phyloP scores from a whole-genome alignment of 1,140 invertebrate genomes.

The Steinernema khuongi region DNA sequence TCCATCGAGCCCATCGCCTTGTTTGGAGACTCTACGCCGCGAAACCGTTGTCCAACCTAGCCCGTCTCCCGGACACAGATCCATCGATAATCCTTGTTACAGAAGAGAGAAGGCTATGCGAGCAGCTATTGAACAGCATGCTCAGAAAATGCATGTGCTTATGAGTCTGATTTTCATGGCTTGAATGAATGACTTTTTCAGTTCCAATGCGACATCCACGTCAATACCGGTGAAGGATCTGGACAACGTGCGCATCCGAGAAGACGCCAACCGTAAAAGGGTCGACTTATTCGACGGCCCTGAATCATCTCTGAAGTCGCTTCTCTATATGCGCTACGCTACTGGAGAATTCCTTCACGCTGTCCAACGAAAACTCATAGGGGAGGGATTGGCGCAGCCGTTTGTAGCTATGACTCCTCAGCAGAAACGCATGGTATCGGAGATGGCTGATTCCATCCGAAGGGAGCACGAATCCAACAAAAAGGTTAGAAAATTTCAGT shows the following conservation, averaged over 20 bases:
- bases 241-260: background rate
- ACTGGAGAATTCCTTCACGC: background rate
- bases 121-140: background rate
- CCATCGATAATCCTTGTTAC: no score
- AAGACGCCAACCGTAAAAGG: background rate
- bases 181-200: background rate
- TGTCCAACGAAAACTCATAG: background rate
- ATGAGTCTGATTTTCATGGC: background rate
- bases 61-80: background rate
- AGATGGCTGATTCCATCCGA: conserved; percentile 1
- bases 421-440: background rate
- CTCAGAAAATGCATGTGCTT: background rate
- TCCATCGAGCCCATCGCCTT: background rate
- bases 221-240: background rate
- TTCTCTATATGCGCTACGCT: background rate
- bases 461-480: background rate
- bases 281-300: background rate
- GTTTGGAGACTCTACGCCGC: background rate
- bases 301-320: background rate
- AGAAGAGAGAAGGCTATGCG: background rate
- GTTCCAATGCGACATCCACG: background rate
- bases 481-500: background rate
- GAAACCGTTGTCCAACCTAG: background rate
- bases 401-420: background rate
- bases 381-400: background rate